Evolutionary conservation across 2,888 invertebrate species (phyloP), one percentile per base, ranked within the genome.

Genomic region (Tinea pellionella): DNA sequence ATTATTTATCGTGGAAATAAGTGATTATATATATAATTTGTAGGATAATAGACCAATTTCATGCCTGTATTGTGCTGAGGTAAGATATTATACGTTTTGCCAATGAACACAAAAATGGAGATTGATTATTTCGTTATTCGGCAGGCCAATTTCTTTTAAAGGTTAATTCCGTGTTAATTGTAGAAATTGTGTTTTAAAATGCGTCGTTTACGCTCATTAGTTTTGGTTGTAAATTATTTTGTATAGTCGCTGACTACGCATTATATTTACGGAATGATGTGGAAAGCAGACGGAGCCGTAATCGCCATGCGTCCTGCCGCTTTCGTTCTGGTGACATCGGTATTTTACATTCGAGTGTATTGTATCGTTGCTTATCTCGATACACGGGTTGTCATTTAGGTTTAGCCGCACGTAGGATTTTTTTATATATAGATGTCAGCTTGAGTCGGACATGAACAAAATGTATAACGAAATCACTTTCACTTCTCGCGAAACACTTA

Each of bases 31-130:
- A 74, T 73, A 70, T 74, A 70, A 69, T 78, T 78, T 68, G 80
- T 75, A 69, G 66, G 68, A 71, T 67, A 74, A 72, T 74, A 80
- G 77, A 68, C 73, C 67, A 74, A 67, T 83, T 87, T 86, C 71
- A 87, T 87, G 86, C 82, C 78, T 86, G 78, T 75, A 77, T 75
- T 75, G 77, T 79, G 78, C 72, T 86, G 71, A 85, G 86, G 86
- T 87, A 75, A 80, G 85, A 71, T 63, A 15, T 53, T 24, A 4
- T 24, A 7, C 62, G 1, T 18, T 43, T 12, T 15, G 11, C 15
- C 2, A n/a, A 9, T 16, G 30, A n/a, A 12, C n/a, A 30, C 9
- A 3, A 15, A n/a, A 19, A 51, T 42, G 42, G 12, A 60, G 63
- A 32, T 56, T 16, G 60, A 66, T 61, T 80, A 79, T 76, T 78